Evolutionary conservation across 2,797 vertebrate species (phyloP).

Genomic region (Coluber constrictor): DNA sequence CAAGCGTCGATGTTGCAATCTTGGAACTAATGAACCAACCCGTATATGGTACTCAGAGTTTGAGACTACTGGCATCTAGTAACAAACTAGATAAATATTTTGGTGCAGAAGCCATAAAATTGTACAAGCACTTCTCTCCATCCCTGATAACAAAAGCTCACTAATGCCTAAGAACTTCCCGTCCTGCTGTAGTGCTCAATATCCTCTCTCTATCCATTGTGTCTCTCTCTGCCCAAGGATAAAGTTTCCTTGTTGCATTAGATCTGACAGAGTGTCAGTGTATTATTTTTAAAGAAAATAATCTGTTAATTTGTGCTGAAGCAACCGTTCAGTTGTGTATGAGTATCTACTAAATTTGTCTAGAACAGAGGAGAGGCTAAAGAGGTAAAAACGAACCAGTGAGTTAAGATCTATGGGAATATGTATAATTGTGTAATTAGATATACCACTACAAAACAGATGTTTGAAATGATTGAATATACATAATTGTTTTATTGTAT

Average conservation of each 20-base stretch:
- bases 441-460: too few species aligned
- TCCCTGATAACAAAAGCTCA: background rate
- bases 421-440: too few species aligned
- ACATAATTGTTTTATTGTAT: too few species aligned
- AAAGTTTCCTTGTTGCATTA: background rate
- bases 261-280: background rate
- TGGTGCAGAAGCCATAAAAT: background rate
- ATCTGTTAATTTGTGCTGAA: background rate
- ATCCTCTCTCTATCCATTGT: background rate
- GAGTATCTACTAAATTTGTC: background rate
- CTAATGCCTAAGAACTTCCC: background rate
- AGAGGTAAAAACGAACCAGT: too few species aligned
- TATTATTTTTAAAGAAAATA: background rate
- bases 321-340: background rate
- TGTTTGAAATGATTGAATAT: too few species aligned
- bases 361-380: too few species aligned
- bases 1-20: background rate
- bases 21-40: background rate
- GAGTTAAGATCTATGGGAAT: too few species aligned
- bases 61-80: background rate
- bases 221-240: background rate
- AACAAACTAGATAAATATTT: background rate
- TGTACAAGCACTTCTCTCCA: background rate
- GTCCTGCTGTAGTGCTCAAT: background rate
- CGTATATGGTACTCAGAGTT: background rate